Base-by-base conservation (phyloP, 1,140 invertebrate genomes). In the Brachionus koreanus region DNA sequence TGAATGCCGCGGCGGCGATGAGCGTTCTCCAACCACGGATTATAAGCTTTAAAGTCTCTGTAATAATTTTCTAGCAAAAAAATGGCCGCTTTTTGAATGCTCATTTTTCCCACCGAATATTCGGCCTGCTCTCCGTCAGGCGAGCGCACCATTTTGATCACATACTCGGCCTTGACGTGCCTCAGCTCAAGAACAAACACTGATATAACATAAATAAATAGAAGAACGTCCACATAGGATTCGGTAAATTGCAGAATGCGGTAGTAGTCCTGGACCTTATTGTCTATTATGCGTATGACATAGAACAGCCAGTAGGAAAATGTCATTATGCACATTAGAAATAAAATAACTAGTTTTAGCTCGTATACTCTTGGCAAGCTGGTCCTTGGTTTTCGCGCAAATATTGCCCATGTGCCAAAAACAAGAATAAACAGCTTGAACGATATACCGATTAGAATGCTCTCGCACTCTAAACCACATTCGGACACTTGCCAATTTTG, bases 251-350 rank as follows among this genome's bases (percentile, higher is more conserved):
- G 92, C 3, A 98, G 95, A 85, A 97, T 90, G 65, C 92, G 92
- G 72, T 86, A 85, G 83, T 86, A 88, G 13, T 83, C 83, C 52
- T 86, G 83, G 82, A 87, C 83, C 85, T 86, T 82, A 83, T 88
- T 86, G 85, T 90, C 86, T 83, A 90, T 82, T 84, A 95, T 92
- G 90, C 97, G 93, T 57, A 96, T 94, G 84, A 95, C 92, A 86
- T 98, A 99, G 88, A 98, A 98, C 0, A 98, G 89, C 96, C 97
- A 99, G 89, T 95, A 98, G 12, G 95, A 93, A 89, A 97, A 96
- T 82, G 93, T 94, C 87, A 96, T 94, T 9, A 98, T 91, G 72
- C 95, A 92, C 23, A 97, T 92, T 43, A 98, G 91, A 12, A 95
- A 91, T 63, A 97, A 89, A 29, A 97, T 92, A 83, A 95, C 91